Base-by-base conservation (phyloP, 2,888 invertebrate genomes). In the Stenoptilia bipunctidactyla region DNA sequence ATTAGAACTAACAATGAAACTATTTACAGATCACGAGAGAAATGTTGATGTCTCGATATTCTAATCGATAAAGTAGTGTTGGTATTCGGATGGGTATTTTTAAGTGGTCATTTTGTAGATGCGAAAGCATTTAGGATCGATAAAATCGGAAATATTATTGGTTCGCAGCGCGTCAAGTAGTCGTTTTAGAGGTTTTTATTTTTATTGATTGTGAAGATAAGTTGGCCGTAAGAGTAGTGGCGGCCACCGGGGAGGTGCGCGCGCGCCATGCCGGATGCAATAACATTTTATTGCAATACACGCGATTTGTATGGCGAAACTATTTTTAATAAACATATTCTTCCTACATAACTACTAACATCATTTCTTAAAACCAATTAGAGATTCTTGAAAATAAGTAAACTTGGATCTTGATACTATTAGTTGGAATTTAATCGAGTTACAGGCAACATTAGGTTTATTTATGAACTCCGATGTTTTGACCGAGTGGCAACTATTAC, bases 161-260 rank as follows among this genome's bases (percentile, higher is more conserved):
- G 66, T 66, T 64, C 63, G 68, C 63, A 65, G 67, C 70, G 71
- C 73, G 70, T 75, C 74, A 76, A 72, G 67, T 62, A 59, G 67
- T 65, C 66, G 66, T 67, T 73, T 63, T 71, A 58, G 61, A 8
- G 40, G 52, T 49, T 67, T 68, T 75, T 75, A 70, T 74, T 77
- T 79, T 79, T 79, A 80, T 80, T 79, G 82, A 82, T 80, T 73
- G 72, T 76, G 65, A 72, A 82, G 82, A 82, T 82, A 83, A 79
- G 71, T 75, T 69, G 66, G 69, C 73, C 76, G 79, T 79, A 83
- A 83, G 80, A 83, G 82, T 69, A 79, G 83, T 79, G 82, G 83
- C 77, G 82, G 67, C 82, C 83, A 82, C 82, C 80, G 70, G 67
- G 62, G 53, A 54, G 52, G 50, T 55, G 49, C 53, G 49, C 54